A percentile compares a stretch with the other conserved stretches of the same genome.
phyloP scores from a whole-genome alignment of 2,888 invertebrate genomes.

The Tanaodytes sp. region DNA sequence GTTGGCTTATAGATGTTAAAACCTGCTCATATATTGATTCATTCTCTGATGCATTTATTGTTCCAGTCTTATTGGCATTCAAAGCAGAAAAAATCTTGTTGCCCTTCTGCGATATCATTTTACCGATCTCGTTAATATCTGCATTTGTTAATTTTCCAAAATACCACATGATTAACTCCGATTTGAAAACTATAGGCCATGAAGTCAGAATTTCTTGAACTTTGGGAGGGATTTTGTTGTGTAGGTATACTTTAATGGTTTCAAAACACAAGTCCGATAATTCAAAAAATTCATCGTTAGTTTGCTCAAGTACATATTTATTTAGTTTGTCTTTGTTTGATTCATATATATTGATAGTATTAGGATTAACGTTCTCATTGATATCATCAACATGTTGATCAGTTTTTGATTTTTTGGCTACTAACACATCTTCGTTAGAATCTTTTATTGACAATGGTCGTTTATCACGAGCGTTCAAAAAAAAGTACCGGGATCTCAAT shows the following conservation, averaged over 20 bases:
- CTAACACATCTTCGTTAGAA: neutral
- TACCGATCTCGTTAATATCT: neutral
- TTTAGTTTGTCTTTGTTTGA: constrained; percentile 5
- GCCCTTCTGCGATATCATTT: neutral
- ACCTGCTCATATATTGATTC: neutral
- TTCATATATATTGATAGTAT: neutral
- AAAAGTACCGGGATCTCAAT: constrained; percentile 11
- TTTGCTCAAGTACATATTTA: neutral
- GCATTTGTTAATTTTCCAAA: neutral
- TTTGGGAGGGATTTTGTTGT: neutral
- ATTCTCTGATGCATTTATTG: neutral
- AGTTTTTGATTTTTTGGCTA: constrained; percentile 1
- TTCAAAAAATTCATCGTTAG: constrained; percentile 11
- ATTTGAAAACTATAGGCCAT: constrained; percentile 23
- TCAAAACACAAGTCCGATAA: constrained; percentile 6
- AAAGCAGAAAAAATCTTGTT: neutral
- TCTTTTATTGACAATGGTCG: constrained; percentile 1
- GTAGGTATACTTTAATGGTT: constrained; percentile 1
- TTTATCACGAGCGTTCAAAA: neutral
- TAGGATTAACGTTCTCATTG: too few relatives aligned
- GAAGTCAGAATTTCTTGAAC: constrained; percentile 3
- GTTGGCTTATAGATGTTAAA: neutral
- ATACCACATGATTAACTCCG: constrained; percentile 20
- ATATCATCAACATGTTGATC: neutral
- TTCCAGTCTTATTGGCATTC: neutral